Evolutionary conservation across 2,888 invertebrate species (phyloP), one percentile per base, ranked within the genome.

Genomic region (Cetonia aurata): DNA sequence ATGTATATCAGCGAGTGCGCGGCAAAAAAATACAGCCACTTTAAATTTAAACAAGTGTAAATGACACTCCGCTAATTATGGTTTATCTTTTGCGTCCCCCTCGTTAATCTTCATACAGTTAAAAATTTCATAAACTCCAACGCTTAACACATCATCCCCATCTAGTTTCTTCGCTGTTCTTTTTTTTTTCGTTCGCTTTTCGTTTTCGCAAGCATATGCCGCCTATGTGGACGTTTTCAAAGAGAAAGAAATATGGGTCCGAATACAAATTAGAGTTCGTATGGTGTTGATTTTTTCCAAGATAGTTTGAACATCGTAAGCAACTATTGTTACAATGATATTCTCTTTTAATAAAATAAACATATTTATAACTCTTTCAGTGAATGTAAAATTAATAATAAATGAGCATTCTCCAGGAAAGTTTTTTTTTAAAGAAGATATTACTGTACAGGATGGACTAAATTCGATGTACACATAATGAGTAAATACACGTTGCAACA

Each of bases 31-130:
- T 74, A 74, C 75, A 76, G 77, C 79, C 82, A 82, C 81, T 84
- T 84, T 84, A 84, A 84, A 84, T 85, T 84, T 83, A 83, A 84
- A 85, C 85, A 85, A 85, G 84, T 85, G 84, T 85, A 85, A 85
- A 85, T 83, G 85, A 85, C 85, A 84, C 81, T 80, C 78, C 77
- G 83, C 83, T 85, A 85, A 85, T 85, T 85, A 84, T 85, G 83
- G 83, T 85, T 85, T 85, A 85, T 85, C 85, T 85, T 82, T 80
- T 78, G 79, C 81, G 68, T 66, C 80, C 81, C 78, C 78, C 79
- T 79, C 80, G 82, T 85, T 83, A 81, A 84, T 85, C 84, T 84
- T 83, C 83, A 82, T 83, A 82, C 79, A 79, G 80, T 79, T 80
- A 78, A 80, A 82, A 82, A 81, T 80, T 80, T 81, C 78, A 80